phyloP scores from a whole-genome alignment of 2,888 invertebrate genomes.

The Dioctria rufipes region DNA sequence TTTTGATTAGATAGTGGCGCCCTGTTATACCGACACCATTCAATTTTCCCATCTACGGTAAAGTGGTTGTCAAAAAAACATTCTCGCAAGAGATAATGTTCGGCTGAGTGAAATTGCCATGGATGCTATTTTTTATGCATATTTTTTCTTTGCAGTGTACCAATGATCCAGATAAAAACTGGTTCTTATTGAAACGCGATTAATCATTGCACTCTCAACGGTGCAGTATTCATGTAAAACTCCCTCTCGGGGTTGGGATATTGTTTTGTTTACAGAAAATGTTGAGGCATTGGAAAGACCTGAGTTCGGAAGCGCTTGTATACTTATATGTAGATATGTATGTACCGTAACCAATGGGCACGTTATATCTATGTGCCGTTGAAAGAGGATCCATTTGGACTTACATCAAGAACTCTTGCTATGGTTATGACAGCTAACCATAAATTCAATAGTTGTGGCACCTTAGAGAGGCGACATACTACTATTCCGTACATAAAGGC shows the following conservation, averaged over 20 bases:
- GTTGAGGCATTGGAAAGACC: slow-evolving; percentile 5
- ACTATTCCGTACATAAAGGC: slow-evolving; percentile 26
- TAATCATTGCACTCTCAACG: slow-evolving; percentile 54
- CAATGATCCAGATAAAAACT: slow-evolving; percentile 23
- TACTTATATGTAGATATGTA: not conserved
- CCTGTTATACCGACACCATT: slow-evolving; percentile 7
- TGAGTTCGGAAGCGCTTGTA: not conserved
- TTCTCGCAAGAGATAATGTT: not conserved
- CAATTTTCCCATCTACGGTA: not conserved
- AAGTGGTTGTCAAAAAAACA: slow-evolving; percentile 33
- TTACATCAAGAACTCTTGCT: slow-evolving; percentile 48
- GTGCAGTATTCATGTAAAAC: slow-evolving; percentile 53
- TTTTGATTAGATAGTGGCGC: slow-evolving; percentile 45
- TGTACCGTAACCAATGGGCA: not conserved
- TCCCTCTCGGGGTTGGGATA: slow-evolving; percentile 21
- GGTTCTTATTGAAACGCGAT: slow-evolving; percentile 50
- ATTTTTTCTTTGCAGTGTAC: not conserved
- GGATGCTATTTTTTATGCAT: slow-evolving; percentile 15
- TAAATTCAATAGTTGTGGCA: slow-evolving; percentile 48
- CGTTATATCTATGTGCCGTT: not conserved
- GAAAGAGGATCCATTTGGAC: slow-evolving; percentile 33
- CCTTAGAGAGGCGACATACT: slow-evolving; percentile 42
- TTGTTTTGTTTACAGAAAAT: slow-evolving; percentile 54
- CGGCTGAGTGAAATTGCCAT: not conserved
- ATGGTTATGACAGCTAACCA: slow-evolving; percentile 47